A percentile compares a stretch with the other conserved stretches of the same genome.
These are phyloP conservation scores for Setophaga coronata DNA, from an alignment of 2,113 vertebrate genomes.

Conservation along the genomic window DNA sequence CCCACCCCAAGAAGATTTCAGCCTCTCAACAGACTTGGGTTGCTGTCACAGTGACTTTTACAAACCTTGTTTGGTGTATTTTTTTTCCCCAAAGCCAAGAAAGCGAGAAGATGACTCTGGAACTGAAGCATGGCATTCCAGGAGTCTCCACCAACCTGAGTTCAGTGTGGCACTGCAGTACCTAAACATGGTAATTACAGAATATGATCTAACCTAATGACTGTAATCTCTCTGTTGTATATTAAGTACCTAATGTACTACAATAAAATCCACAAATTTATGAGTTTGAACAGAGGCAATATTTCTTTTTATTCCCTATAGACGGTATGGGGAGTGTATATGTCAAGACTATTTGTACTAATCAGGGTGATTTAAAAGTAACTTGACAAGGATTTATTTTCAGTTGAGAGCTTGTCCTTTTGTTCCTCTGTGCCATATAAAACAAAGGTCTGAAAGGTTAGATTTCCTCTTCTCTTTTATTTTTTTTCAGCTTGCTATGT, in stretches of 20 bases:
- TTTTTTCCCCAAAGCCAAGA: background rate
- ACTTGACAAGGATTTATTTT: slow-evolving; percentile 33
- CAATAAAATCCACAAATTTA: slow-evolving; percentile 8
- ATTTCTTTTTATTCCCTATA: slow-evolving; percentile 45
- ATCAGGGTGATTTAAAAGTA: slow-evolving; percentile 23
- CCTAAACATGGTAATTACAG: background rate
- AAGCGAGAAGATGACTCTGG: background rate
- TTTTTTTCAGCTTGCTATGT: background rate
- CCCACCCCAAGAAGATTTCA: background rate
- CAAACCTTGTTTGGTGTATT: background rate
- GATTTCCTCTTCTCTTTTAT: background rate
- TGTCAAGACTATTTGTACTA: slow-evolving; percentile 45
- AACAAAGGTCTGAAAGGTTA: background rate
- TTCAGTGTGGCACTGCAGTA: background rate
- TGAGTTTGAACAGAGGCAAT: slow-evolving; percentile 36
- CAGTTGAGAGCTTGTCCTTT: slow-evolving; percentile 36
- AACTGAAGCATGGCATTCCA: background rate
- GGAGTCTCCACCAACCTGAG: background rate
- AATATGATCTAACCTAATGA: slow-evolving; percentile 15
- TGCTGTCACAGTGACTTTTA: background rate
- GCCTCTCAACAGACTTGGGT: background rate
- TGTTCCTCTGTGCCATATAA: background rate
- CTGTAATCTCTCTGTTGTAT: slow-evolving; percentile 28
- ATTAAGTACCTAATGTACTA: slow-evolving; percentile 10
- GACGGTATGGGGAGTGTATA: background rate